Evolutionary conservation across 2,113 vertebrate genomes (phyloP).

Genomic region (Pterophyllum scalare): DNA sequence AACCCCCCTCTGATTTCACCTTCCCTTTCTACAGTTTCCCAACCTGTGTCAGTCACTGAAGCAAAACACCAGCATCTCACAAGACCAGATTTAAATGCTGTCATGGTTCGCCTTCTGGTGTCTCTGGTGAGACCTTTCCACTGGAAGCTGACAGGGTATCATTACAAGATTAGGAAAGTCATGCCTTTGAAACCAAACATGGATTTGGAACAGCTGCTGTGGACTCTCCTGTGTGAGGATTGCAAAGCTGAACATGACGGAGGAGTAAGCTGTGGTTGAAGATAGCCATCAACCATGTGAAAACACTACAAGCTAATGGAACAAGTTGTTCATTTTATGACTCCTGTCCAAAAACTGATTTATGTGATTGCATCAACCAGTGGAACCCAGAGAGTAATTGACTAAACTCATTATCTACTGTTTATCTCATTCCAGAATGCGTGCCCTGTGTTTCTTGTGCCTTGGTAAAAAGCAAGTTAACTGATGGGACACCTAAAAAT

Average conservation of each 20-base stretch:
- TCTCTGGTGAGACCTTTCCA: slow-evolving; percentile 11
- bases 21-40: slow-evolving; percentile 10
- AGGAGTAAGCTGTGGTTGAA: slow-evolving; percentile 7
- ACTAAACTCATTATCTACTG: neutral
- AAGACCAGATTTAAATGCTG: slow-evolving; percentile 27
- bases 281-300: slow-evolving; percentile 38
- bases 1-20: neutral
- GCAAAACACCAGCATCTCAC: slow-evolving; percentile 28
- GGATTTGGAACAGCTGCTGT: slow-evolving; percentile 40
- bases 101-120: neutral
- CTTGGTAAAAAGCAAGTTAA: neutral
- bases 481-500: neutral
- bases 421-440: neutral
- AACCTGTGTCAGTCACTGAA: slow-evolving; percentile 1
- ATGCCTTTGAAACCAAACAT: slow-evolving; percentile 22
- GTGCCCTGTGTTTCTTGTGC: neutral
- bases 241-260: neutral
- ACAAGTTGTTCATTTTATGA: slow-evolving; percentile 24
- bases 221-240: slow-evolving; percentile 10
- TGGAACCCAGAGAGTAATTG: slow-evolving; percentile 2
- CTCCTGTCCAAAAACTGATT: slow-evolving; percentile 21
- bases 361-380: neutral
- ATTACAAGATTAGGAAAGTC: slow-evolving; percentile 35
- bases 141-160: slow-evolving; percentile 30
- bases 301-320: slow-evolving; percentile 25